Evolutionary conservation across 2,113 vertebrate species (phyloP), one percentile per base, ranked within the genome.

Genomic region (Cromileptes altivelis): DNA sequence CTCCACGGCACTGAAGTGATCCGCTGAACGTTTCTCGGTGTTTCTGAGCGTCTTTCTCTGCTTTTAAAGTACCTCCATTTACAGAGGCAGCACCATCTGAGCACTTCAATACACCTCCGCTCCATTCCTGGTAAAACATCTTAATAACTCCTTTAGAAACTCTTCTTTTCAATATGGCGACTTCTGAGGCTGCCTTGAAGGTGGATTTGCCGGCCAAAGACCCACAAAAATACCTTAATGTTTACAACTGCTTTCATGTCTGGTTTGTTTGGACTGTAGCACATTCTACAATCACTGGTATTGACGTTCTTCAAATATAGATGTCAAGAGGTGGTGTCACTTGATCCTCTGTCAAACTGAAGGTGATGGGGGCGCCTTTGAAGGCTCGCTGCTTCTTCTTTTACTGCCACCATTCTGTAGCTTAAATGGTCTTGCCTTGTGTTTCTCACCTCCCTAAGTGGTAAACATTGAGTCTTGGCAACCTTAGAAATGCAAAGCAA

Each of bases 221-320:
- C 25, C 52, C 55, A 52, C 68, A 62, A 77, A 90, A 89, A 89
- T 76, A 80, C 78, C 77, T 23, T 42, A 15, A 47, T 52, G 33
- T 88, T 85, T 75, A 87, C 64, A 52, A 10, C 23, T 6, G 64
- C 87, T 90, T 85, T 86, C 37, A 79, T 84, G 67, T 80, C 42
- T 60, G 17, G 23, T 78, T 76, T 74, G 1, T 33, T n/a, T 1
- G 27, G 67, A 61, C 76, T 61, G 14, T 57, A 57, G 65, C 18
- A 30, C 40, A 0, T 60, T 71, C 23, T 65, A 52, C 23, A 57
- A 4, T 75, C 65, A 67, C 71, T 73, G 45, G 42, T 12, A 56
- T 50, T 49, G 15, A 49, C 85, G 52, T 64, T 75, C 81, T 19
- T 57, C 11, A 65, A 65, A 75, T 65, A 30, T 7, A 0, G 67